Percentiles rank a stretch among this genome's conserved stretches.
Evolutionary conservation across 1,140 invertebrate genomes (phyloP).

Genomic region (Zelostemma sp.): DNA sequence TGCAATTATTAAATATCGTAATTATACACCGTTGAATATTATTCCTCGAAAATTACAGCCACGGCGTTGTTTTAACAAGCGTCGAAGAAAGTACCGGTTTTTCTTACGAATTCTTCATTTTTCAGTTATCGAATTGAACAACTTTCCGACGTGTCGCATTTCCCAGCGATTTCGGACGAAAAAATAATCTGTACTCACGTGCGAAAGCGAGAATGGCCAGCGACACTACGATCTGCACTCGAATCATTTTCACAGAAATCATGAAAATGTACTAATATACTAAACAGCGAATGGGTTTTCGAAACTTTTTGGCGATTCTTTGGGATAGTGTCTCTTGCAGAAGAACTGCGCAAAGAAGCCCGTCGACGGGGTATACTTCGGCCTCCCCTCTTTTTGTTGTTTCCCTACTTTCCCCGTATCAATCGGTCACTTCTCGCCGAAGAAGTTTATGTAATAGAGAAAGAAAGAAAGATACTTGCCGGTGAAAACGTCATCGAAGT

Average conservation of each 20-base stretch:
- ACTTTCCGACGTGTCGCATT: too few species aligned
- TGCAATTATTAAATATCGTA: neutral
- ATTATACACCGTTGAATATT: too few species aligned
- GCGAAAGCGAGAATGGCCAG: conserved; percentile 47
- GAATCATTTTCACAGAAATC: conserved; percentile 47
- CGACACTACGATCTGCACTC: conserved; percentile 44
- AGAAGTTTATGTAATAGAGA: conserved; percentile 49
- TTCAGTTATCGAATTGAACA: too few species aligned
- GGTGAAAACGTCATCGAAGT: conserved; percentile 40
- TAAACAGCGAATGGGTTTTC: conserved; percentile 6
- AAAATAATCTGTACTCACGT: conserved; percentile 52
- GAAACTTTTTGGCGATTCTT: conserved; percentile 55
- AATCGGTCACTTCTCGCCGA: conserved; percentile 48
- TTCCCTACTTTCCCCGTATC: conserved; percentile 66
- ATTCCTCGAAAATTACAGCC: too few species aligned
- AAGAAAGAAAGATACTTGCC: conserved; percentile 36
- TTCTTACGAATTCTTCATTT: too few species aligned
- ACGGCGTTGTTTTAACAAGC: too few species aligned
- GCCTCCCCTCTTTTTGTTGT: conserved; percentile 57
- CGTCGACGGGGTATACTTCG: conserved; percentile 60
- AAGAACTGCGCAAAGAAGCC: conserved; percentile 56
- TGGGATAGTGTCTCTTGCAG: conserved; percentile 53
- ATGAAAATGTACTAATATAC: neutral
- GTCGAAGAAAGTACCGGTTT: too few species aligned
- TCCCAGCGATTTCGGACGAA: too few species aligned